Base-by-base conservation (phyloP, 2,797 vertebrate genomes). In the Gila robusta region DNA sequence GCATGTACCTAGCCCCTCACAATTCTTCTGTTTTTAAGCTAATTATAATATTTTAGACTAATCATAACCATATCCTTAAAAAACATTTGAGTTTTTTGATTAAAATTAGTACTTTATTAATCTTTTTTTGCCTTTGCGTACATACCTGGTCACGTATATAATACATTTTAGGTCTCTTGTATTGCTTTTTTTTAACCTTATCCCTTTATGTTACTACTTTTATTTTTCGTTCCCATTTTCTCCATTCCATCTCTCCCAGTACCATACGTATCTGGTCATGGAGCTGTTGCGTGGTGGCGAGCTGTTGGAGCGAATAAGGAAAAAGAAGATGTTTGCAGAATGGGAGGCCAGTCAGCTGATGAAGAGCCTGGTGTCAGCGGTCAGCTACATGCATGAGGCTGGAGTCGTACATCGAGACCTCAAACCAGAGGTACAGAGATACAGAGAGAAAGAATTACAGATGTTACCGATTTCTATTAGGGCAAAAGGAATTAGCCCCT, bases 361-460 rank as follows among this genome's bases (percentile, higher is more conserved):
- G 87, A 96, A 96, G 89, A 96, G 96, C 92, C 95, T 98, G 73
- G 96, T 98, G 37, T 98, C 97, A 0, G 97, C 97, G 0, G 97
- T 98, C 92, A 96, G 96, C 92, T 98, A 96, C 95, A 98, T 98
- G 97, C 97, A 98, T 6, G 97, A 97, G 83, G 96, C 96, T 0
- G 97, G 97, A 66, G 97, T 98, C 1, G 97, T 98, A 82, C 97
- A 98, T 92, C 92, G 97, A 0, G 97, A 98, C 91, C 96, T 98
- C 59, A 98, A 98, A 92, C 97, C 97, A 0, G 97, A 98, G 97
- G 97, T 98, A 89, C 10, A 77, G 35, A 76, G 47, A 32, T 14
- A 64, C 69, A 8, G 6, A 39, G 41, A 62, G 52, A 80, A 14
- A 8, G 10, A 67, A 73, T 19, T 64, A 39, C 52, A 67, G 39